Conservation (phyloP, 2,113 vertebrate species). For the Thomomys bottae region DNA sequence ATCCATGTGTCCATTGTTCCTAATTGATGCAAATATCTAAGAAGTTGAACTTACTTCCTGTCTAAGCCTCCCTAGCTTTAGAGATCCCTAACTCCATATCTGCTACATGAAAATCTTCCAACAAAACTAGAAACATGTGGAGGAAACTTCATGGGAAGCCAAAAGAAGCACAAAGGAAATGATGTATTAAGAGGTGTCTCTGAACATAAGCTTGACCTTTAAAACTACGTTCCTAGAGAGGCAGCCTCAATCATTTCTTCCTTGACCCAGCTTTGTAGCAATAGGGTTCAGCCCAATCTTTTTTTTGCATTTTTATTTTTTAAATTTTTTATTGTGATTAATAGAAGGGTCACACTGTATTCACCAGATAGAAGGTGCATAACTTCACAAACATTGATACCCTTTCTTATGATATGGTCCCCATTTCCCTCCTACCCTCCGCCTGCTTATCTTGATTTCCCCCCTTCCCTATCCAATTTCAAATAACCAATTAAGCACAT, state of each 20-base stretch:
- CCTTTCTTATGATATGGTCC: no score
- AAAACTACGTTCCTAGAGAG: background rate
- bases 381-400: no score
- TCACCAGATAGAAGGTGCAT: no score
- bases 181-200: no score
- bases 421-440: no score
- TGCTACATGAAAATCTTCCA: background rate
- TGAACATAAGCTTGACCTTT: background rate
- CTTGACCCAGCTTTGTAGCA: background rate
- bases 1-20: background rate
- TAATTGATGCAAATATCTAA: conserved; percentile 29
- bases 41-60: background rate
- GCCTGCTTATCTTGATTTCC: no score
- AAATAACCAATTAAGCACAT: no score
- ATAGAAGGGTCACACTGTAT: no score
- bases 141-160: conserved; percentile 36
- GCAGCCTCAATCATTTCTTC: background rate
- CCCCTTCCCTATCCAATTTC: no score
- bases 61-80: background rate
- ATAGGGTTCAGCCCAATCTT: background rate
- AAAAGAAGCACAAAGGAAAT: background rate
- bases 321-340: no score
- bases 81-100: background rate
- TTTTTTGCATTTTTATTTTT: no score
- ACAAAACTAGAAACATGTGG: background rate